phyloP scores from a whole-genome alignment of 2,888 invertebrate genomes.

The Bellardia bayeri region DNA sequence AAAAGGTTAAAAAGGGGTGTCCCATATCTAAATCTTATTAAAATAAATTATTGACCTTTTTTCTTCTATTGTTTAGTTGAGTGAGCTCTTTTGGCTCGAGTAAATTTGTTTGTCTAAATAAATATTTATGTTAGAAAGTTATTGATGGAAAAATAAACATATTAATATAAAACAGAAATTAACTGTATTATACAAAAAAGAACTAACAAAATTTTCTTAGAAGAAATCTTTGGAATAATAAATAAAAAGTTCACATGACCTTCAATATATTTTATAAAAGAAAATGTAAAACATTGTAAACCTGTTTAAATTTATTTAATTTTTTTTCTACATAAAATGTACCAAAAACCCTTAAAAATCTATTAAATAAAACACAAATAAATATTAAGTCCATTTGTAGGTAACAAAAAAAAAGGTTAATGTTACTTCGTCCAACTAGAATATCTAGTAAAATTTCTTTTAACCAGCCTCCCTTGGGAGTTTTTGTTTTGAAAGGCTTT shows the following conservation, averaged over 20 bases:
- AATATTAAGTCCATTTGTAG: constrained; percentile 1
- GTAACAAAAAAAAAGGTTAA: neutral
- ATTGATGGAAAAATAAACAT: constrained; percentile 13
- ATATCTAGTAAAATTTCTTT: constrained; percentile 34
- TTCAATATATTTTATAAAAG: constrained; percentile 43
- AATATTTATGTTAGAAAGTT: constrained; percentile 42
- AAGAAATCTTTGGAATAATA: neutral
- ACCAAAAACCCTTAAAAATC: neutral
- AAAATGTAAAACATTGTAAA: neutral
- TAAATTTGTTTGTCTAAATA: constrained; percentile 55
- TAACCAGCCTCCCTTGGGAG: constrained; percentile 42
- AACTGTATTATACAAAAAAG: neutral
- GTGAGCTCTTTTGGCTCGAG: constrained; percentile 12
- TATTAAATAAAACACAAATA: constrained; percentile 3
- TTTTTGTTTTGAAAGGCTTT: neutral
- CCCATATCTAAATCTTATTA: constrained; percentile 71
- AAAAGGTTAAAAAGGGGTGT: constrained; percentile 63
- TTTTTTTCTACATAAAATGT: neutral
- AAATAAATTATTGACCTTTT: constrained; percentile 72
- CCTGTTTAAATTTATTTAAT: neutral
- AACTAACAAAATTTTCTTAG: constrained; percentile 42
- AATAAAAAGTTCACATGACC: constrained; percentile 70
- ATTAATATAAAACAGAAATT: constrained; percentile 6
- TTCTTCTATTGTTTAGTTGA: neutral
- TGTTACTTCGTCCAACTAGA: constrained; percentile 1